Percentiles rank a stretch among this genome's conserved stretches.
Conservation (phyloP, 2,113 vertebrate species). For the Heliornis fulica region DNA sequence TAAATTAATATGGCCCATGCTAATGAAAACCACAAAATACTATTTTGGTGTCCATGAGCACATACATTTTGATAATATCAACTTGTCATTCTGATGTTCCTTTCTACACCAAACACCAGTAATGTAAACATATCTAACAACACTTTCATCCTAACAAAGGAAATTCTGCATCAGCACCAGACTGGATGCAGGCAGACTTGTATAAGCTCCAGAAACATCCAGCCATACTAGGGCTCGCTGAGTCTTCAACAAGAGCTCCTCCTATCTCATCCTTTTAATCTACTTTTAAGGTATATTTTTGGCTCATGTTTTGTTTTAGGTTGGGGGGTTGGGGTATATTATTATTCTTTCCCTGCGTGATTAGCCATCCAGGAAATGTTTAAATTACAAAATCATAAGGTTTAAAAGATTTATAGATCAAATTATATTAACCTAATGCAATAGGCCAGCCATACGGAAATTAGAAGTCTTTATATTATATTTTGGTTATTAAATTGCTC, state of each 20-base stretch:
- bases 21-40: conserved; percentile 72
- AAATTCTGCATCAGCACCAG: conserved; percentile 62
- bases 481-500: conserved; percentile 75
- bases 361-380: conserved; percentile 83
- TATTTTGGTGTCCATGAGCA: conserved; percentile 54
- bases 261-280: conserved; percentile 10
- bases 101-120: conserved; percentile 21
- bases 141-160: conserved; percentile 69
- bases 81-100: conserved; percentile 40
- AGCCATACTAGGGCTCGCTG: background rate
- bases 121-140: conserved; percentile 46
- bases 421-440: conserved; percentile 80
- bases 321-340: background rate
- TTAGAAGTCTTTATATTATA: conserved; percentile 75
- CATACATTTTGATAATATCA: conserved; percentile 63
- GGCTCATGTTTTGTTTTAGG: conserved; percentile 27
- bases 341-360: conserved; percentile 73
- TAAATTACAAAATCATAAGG: conserved; percentile 81
- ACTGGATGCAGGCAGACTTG: conserved; percentile 41
- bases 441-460: conserved; percentile 77
- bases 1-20: conserved; percentile 69
- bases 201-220: conserved; percentile 51
- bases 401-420: conserved; percentile 79
- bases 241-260: conserved; percentile 4
- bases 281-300: conserved; percentile 69